A percentile compares a stretch with the other conserved stretches of the same genome.
Conservation (phyloP, 2,797 vertebrate genomes). For the Lateolabrax maculatus region DNA sequence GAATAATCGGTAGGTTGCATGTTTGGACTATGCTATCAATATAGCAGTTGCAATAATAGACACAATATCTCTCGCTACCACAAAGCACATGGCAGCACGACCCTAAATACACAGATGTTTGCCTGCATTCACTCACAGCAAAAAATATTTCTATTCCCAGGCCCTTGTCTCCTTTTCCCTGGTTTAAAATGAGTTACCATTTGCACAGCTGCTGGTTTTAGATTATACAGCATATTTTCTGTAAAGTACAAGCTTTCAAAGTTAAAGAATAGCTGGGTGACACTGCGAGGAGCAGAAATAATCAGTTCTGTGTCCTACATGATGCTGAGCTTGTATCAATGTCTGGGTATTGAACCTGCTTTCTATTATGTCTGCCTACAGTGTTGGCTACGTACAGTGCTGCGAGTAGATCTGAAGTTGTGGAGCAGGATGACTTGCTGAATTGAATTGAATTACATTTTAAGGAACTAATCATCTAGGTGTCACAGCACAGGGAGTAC, state of each 20-base stretch:
- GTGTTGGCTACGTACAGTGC: not conserved
- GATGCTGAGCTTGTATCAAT: slow-evolving; percentile 5
- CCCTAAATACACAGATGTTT: slow-evolving; percentile 30
- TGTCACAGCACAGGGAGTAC: not conserved
- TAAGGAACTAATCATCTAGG: not conserved
- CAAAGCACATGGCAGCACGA: not conserved
- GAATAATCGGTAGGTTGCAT: slow-evolving; percentile 40
- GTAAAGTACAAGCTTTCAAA: slow-evolving; percentile 29
- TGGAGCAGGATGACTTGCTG: not conserved
- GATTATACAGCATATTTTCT: slow-evolving; percentile 36
- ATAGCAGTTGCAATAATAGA: slow-evolving; percentile 41
- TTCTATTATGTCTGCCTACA: not conserved
- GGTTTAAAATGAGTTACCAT: slow-evolving; percentile 29
- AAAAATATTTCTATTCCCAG: slow-evolving; percentile 12
- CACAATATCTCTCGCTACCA: slow-evolving; percentile 45
- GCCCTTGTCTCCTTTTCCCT: slow-evolving; percentile 18
- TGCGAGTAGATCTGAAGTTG: not conserved
- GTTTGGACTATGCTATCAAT: slow-evolving; percentile 28
- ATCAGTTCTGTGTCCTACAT: slow-evolving; percentile 41
- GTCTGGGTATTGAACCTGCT: slow-evolving; percentile 24
- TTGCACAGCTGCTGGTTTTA: slow-evolving; percentile 55
- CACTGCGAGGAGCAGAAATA: slow-evolving; percentile 24
- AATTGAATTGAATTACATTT: not conserved
- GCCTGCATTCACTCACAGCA: slow-evolving; percentile 11
- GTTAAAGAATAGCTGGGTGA: slow-evolving; percentile 28